Base-by-base conservation (phyloP, 2,797 vertebrate genomes). In the Rhabdophis nuchalis region DNA sequence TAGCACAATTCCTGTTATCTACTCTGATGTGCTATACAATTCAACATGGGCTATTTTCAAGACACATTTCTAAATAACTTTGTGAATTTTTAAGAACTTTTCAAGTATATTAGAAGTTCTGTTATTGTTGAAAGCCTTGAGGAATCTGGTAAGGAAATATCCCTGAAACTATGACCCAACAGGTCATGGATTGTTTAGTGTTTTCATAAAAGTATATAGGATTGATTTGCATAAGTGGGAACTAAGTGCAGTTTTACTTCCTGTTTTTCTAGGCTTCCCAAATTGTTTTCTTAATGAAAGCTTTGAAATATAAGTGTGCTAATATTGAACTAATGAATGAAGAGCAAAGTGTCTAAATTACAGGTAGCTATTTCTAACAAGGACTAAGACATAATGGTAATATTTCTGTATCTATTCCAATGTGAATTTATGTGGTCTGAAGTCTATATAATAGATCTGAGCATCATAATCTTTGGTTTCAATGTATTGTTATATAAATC, bases 181-280 rank as follows among this genome's bases (percentile, higher is more conserved):
- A 36, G 16, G 14, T 72, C n/a, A 32, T 72, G 64, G n/a, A 18
- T 72, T 72, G 64, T 36, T 32, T 72, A 36, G 14, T 85, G 46
- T 91, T 95, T 93, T 56, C 27, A 20, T 60, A 85, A 87, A 4
- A 54, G 6, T 1, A 0, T 87, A 90, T 32, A 56, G 25, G 2
- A 64, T 20, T 86, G 29, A 88, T 58, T 12, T 88, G 36, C 86
- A 89, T 85, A 46, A 91, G 50, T 91, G 57, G 90, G 90, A 91
- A 50, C 46, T 91, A 92, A n/a, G 58, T 88, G 91, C 25, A 32
- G 0, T 91, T 82, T 94, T 95, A 93, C 10, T 90, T 53, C 18
- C 10, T 91, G 4, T 93, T 2, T 53, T 29, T 46, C 6, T 1
- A 0, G 0, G 5, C 0, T 18, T 4, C 18, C 20, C 5, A n/a